phyloP scores from a whole-genome alignment of 2,797 vertebrate species.

The Danio tinwini region DNA sequence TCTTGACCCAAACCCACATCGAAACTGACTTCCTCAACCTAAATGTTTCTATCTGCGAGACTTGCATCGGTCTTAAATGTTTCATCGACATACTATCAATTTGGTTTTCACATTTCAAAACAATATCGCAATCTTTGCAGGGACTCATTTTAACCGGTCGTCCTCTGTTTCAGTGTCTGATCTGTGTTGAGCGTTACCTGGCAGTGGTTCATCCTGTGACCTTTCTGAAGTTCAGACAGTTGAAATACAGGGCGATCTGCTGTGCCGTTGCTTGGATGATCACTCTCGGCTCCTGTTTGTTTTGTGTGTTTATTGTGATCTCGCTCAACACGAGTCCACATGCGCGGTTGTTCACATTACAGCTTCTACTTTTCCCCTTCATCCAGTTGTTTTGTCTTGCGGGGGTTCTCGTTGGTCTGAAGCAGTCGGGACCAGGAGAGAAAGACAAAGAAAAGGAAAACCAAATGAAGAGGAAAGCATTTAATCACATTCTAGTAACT shows the following conservation, averaged over 20 bases:
- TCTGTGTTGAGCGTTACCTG: background rate
- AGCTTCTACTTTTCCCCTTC: background rate
- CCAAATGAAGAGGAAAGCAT: background rate
- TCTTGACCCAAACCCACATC: background rate
- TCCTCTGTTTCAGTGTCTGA: constrained; percentile 10
- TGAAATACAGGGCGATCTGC: background rate
- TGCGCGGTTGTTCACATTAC: background rate
- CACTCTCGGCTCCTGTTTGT: background rate
- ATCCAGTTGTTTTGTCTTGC: background rate
- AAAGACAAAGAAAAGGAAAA: background rate
- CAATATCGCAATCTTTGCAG: background rate
- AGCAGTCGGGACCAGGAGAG: constrained; percentile 6
- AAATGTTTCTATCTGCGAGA: background rate
- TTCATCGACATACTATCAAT: background rate
- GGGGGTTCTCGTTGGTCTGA: constrained; percentile 16
- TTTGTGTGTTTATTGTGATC: background rate
- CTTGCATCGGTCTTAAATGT: background rate
- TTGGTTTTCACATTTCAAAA: background rate
- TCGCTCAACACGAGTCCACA: accelerated
- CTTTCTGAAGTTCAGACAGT: background rate
- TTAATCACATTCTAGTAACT: constrained; percentile 21
- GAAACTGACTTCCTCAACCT: constrained; percentile 1
- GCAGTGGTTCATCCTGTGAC: constrained; percentile 18
- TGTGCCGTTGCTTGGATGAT: background rate
- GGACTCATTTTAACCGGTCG: background rate